Evolutionary conservation across 2,797 vertebrate genomes (phyloP).

Genomic region (Molossus molossus): DNA sequence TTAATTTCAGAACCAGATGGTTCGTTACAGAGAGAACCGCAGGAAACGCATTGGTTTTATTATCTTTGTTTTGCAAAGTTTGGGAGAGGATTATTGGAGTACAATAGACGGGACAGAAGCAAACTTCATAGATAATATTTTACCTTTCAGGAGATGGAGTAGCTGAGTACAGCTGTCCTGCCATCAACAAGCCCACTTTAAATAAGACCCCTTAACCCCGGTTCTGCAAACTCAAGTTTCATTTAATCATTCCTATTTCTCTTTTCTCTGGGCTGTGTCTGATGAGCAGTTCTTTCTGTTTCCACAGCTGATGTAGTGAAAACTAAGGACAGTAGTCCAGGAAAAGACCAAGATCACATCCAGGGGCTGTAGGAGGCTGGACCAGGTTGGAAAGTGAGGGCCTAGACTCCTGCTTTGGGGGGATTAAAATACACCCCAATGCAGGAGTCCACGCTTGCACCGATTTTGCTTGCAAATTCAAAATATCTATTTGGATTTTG

Average conservation of each 20-base stretch:
- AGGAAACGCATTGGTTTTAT: background rate
- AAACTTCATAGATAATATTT: background rate
- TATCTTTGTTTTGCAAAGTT: background rate
- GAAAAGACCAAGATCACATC: background rate
- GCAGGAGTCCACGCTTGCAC: background rate
- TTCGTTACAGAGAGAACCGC: slow-evolving; percentile 14
- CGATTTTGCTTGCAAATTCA: slow-evolving; percentile 41
- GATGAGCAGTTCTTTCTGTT: background rate
- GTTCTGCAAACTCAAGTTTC: slow-evolving; percentile 67
- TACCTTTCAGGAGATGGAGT: background rate
- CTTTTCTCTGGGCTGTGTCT: background rate
- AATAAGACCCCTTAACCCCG: background rate
- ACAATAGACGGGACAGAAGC: background rate
- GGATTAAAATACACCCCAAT: background rate
- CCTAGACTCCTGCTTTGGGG: background rate
- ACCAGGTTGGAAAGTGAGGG: background rate
- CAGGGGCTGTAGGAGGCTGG: accelerated
- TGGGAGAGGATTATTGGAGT: background rate
- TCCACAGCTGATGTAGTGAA: background rate
- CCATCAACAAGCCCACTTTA: background rate
- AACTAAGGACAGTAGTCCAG: background rate
- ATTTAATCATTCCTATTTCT: background rate
- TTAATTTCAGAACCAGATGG: background rate
- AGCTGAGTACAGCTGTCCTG: background rate
- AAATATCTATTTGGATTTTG: background rate